These are phyloP conservation scores for Poecilia velifera DNA, from an alignment of 2,797 vertebrate species.

Conservation along the genomic window DNA sequence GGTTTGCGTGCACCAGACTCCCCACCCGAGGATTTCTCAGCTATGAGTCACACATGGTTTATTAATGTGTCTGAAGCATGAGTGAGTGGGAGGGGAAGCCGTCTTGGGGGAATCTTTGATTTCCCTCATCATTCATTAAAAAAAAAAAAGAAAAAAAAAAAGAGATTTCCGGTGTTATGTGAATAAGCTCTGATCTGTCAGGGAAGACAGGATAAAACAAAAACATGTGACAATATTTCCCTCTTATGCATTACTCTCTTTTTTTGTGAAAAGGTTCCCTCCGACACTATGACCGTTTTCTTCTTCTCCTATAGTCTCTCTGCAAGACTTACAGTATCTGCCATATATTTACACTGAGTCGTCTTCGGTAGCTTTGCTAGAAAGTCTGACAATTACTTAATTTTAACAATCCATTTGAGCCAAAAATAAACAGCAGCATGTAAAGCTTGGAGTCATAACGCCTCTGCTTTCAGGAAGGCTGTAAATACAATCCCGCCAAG, in stretches of 20 bases:
- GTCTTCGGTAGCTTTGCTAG: not conserved
- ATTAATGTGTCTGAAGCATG: slow-evolving; percentile 34
- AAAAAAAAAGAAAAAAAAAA: not conserved
- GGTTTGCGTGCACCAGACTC: slow-evolving; percentile 17
- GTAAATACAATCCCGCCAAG: slow-evolving; percentile 3
- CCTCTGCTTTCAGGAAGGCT: not conserved
- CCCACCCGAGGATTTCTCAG: slow-evolving; percentile 45
- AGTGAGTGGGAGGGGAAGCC: slow-evolving; percentile 43
- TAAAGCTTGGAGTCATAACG: not conserved
- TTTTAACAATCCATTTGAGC: not conserved
- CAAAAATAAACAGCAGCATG: not conserved
- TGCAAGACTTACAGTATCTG: too few species aligned
- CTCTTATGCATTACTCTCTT: slow-evolving; percentile 3
- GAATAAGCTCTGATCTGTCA: slow-evolving; percentile 31
- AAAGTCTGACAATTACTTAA: not conserved
- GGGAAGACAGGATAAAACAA: slow-evolving; percentile 8
- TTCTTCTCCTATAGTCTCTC: not conserved
- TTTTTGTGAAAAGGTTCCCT: not conserved
- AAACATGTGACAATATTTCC: slow-evolving; percentile 1
- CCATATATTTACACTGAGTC: not conserved
- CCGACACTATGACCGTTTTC: not conserved
- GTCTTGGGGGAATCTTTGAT: slow-evolving; percentile 37
- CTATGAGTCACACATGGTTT: slow-evolving; percentile 50
- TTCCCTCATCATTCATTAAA: slow-evolving; percentile 23
- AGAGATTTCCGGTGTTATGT: slow-evolving; percentile 20